Base-by-base conservation (phyloP, 2,888 invertebrate genomes). In the Ganaspis brasiliensis region DNA sequence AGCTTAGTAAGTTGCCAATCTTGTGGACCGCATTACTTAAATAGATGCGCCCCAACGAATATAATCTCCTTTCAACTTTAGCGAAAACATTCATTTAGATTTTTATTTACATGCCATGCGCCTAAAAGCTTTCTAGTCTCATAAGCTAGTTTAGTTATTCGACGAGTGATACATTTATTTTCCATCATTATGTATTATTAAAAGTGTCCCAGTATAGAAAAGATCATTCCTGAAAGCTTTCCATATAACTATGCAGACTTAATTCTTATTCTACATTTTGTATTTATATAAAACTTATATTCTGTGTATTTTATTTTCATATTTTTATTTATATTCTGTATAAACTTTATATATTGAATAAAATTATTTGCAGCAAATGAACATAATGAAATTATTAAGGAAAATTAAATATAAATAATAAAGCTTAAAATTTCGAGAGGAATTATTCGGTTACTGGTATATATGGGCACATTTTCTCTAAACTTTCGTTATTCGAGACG, bases 401-500 rank as follows among this genome's bases (percentile, higher is more conserved):
- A 2, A 12, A 40, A 12, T 40, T 9, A 40, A 40, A 40, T 40
- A 40, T 5, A 10, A 40, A 52, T 9, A 52, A 52, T 40, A 40
- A 12, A 63, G 40, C 37, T 21, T 9, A n/a, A n/a, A 45, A 49
- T 45, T 67, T 45, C 45, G 4, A 24, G 4, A 67, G 45, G 45
- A 24, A 24, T 67, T 63, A 63, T 63, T 67, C 24, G 40, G 1
- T 24, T n/a, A n/a, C 3, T 49, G n/a, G 67, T 67, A 67, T 63
- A 40, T 45, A 40, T 12, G 67, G n/a, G 9, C 16, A 49, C 26
- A 26, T 67, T 67, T 45, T 49, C 45, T 67, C 67, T 14, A 45
- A 45, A 67, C 21, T 67, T 67, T 67, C 67, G 67, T 67, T 67
- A 67, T 67, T 45, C 45, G 45, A 45, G 45, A 26, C 24, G 45